phyloP scores from a whole-genome alignment of 2,888 invertebrate species.

The Phaedon cochleariae region DNA sequence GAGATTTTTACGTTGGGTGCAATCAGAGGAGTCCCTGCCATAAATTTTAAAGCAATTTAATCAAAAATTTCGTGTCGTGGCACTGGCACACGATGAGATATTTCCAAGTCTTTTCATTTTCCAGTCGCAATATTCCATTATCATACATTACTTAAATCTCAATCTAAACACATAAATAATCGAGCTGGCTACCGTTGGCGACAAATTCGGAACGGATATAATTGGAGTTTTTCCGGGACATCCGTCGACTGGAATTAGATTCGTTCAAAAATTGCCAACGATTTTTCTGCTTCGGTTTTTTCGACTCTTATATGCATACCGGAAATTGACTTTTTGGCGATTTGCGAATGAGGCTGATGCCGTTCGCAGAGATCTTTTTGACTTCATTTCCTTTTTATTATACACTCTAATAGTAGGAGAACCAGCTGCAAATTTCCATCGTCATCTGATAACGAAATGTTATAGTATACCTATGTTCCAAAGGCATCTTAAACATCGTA shows the following conservation, averaged over 20 bases:
- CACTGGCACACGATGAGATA: conserved; percentile 46
- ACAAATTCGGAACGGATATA: conserved; percentile 52
- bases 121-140: conserved; percentile 56
- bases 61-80: conserved; percentile 52
- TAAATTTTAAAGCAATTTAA: conserved; percentile 58
- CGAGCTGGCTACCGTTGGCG: conserved; percentile 45
- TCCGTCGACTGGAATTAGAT: conserved; percentile 40
- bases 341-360: conserved; percentile 23
- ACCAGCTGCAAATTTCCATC: no score
- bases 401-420: no score
- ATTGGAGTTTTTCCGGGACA: conserved; percentile 51
- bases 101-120: conserved; percentile 54
- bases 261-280: conserved; percentile 39
- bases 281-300: conserved; percentile 28
- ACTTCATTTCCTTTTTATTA: background rate
- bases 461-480: no score
- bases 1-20: conserved; percentile 41
- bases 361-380: background rate
- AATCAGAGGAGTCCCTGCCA: conserved; percentile 50
- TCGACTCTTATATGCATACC: conserved; percentile 24
- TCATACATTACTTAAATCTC: conserved; percentile 58
- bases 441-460: no score
- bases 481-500: no score
- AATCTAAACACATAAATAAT: conserved; percentile 59
- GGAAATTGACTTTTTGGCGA: conserved; percentile 30